These are phyloP conservation scores for Rhincodon typus DNA, from an alignment of 2,797 vertebrate genomes.

Conservation along the genomic window DNA sequence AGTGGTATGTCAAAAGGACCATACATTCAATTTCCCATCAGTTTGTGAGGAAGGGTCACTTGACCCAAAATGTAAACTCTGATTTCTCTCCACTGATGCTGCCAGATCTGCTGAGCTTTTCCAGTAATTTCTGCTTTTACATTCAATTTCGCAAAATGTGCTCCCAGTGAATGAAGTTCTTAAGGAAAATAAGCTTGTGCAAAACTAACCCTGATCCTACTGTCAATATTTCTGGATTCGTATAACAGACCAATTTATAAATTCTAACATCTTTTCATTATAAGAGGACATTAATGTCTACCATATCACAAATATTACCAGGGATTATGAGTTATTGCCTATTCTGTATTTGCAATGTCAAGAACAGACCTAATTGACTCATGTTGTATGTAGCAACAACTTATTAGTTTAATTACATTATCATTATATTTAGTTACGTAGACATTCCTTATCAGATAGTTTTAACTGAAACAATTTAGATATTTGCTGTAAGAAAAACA, in stretches of 20 bases:
- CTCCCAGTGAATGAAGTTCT: background rate
- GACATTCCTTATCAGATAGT: background rate
- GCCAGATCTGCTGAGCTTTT: no score
- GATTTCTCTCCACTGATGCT: no score
- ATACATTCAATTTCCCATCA: background rate
- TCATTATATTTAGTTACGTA: background rate
- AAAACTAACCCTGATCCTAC: background rate
- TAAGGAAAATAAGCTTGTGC: background rate
- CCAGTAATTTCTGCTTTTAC: no score
- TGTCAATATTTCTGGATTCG: background rate
- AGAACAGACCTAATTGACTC: background rate
- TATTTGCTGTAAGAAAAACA: background rate
- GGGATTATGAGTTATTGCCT: background rate
- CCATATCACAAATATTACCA: background rate
- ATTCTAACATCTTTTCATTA: background rate
- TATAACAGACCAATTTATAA: background rate
- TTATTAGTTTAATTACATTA: background rate
- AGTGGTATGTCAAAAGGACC: background rate
- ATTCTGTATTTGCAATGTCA: background rate
- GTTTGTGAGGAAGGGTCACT: no score
- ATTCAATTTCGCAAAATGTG: background rate
- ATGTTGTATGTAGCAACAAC: background rate
- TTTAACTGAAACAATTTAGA: background rate
- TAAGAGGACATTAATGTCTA: background rate
- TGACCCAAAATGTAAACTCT: no score